These are phyloP conservation scores for Neotoxoptera formosana DNA, from an alignment of 1,140 invertebrate genomes.

Conservation along the genomic window DNA sequence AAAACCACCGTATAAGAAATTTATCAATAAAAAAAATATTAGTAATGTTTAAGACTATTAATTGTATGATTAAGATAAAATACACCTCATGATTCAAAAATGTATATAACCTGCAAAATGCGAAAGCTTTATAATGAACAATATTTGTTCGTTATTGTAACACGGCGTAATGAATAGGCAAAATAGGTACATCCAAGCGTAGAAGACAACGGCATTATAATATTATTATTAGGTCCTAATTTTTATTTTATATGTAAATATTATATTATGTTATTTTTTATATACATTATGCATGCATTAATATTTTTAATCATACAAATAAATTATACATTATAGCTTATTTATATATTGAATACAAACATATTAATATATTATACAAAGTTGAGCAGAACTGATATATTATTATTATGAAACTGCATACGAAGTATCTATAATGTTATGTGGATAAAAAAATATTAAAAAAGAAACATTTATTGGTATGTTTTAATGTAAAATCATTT, in stretches of 20 bases:
- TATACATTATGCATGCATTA: neutral
- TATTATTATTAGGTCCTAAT: neutral
- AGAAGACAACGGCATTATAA: neutral
- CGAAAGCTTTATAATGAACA: neutral
- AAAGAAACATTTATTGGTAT: neutral
- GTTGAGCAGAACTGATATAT: neutral
- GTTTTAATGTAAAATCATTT: neutral
- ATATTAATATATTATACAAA: neutral
- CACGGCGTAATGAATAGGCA: neutral
- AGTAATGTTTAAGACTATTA: neutral
- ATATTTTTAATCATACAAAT: neutral
- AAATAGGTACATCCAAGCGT: neutral
- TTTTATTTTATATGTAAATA: neutral
- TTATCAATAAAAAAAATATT: neutral
- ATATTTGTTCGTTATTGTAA: neutral
- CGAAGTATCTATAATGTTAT: neutral
- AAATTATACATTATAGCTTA: no score
- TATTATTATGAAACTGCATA: neutral
- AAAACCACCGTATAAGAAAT: neutral
- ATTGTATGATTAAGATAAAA: neutral
- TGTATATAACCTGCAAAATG: neutral
- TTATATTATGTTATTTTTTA: neutral
- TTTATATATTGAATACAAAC: neutral
- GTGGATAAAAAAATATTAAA: no score
- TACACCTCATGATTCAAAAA: neutral